These are phyloP conservation scores for Tetragonula carbonaria DNA, from an alignment of 2,888 invertebrate species.

Conservation along the genomic window DNA sequence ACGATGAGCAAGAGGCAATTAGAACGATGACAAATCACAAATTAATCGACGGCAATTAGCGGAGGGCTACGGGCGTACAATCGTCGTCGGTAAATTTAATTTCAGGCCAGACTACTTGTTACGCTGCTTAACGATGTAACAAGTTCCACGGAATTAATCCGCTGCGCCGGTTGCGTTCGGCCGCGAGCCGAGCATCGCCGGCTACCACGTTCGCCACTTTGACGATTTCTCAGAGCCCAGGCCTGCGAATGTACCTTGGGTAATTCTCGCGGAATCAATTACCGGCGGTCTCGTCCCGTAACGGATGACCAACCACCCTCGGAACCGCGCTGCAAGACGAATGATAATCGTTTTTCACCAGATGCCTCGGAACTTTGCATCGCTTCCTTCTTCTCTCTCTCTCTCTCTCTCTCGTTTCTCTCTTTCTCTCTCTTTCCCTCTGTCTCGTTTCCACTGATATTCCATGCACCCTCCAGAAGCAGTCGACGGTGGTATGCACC, in stretches of 20 bases:
- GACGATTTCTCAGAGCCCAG: slow-evolving; percentile 44
- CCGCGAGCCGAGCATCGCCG: background rate
- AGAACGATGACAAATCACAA: slow-evolving; percentile 57
- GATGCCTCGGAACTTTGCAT: slow-evolving; percentile 39
- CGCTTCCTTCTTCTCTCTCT: slow-evolving; percentile 16
- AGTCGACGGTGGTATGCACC: slow-evolving; percentile 23
- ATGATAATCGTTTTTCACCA: slow-evolving; percentile 51
- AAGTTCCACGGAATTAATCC: slow-evolving; percentile 70
- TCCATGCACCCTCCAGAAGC: slow-evolving; percentile 16
- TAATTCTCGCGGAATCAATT: slow-evolving; percentile 63
- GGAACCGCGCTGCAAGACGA: slow-evolving; percentile 36
- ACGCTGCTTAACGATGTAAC: slow-evolving; percentile 69
- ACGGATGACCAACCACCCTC: slow-evolving; percentile 40
- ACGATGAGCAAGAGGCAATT: slow-evolving; percentile 32
- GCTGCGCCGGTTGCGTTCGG: slow-evolving; percentile 42
- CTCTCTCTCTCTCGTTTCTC: background rate
- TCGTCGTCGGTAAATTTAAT: slow-evolving; percentile 59
- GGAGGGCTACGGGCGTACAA: slow-evolving; percentile 33
- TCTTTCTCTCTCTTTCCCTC: background rate
- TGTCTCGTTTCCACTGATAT: slow-evolving; percentile 23
- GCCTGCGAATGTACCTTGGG: slow-evolving; percentile 50
- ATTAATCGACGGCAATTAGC: slow-evolving; percentile 60
- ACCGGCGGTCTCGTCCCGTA: slow-evolving; percentile 27
- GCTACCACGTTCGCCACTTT: slow-evolving; percentile 23
- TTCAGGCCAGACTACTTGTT: slow-evolving; percentile 65